Base-by-base conservation (phyloP, 2,888 invertebrate species). In the Eupithecia exiguata region DNA sequence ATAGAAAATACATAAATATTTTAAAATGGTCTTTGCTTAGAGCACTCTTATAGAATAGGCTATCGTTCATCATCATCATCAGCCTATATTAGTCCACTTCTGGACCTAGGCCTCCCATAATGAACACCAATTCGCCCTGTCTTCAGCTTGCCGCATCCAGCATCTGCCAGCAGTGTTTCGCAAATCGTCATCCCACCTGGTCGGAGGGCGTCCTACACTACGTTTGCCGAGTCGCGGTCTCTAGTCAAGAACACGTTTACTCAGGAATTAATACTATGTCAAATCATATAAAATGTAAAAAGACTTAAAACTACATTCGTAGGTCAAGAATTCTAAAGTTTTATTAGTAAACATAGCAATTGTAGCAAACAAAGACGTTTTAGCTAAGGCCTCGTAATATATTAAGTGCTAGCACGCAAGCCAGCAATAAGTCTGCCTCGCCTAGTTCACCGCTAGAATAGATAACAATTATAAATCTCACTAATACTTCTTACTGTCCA, bases 391-490 rank as follows among this genome's bases (percentile, higher is more conserved):
- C 84, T 82, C 80, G 88, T 92, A 89, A 93, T 90, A 89, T 92
- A 92, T 93, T 90, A 89, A 89, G 89, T 88, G 90, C 85, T 77
- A 88, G 88, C 93, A 93, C 93, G 93, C 93, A 85, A 93, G 85
- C 79, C 77, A 82, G 91, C 92, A 88, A 92, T 92, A 91, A 91
- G 86, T 92, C 84, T 87, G 89, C 91, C 91, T 87, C 91, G 90
- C 92, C 91, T 89, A 87, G 86, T 88, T 86, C 83, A 70, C 83
- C 83, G 85, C 84, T 89, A 90, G 58, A 58, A 25, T 58, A 58
- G 90, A 91, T 91, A 92, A 91, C 91, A 91, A 92, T 92, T 92
- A 92, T 92, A 92, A 91, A 92, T 91, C 90, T 90, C 84, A 82
- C 88, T 90, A 91, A 91, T 90, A 91, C 89, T 90, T 91, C 90